These are phyloP conservation scores for Polymixis lichenea DNA, from an alignment of 2,888 invertebrate genomes.

Conservation along the genomic window DNA sequence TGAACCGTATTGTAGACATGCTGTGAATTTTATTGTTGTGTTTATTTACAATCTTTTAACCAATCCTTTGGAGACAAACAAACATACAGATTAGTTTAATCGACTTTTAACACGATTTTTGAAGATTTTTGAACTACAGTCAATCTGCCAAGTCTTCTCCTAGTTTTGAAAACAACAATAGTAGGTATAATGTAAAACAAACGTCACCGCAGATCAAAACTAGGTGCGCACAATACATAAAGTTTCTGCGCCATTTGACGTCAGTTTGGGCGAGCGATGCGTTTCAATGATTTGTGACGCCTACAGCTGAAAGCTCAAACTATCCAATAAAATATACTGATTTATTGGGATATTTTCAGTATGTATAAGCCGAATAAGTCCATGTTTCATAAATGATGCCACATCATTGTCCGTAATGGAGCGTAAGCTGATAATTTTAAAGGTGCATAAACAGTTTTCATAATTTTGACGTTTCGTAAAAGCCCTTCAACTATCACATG, in stretches of 20 bases:
- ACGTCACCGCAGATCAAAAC: conserved; percentile 62
- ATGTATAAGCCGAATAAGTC: conserved; percentile 46
- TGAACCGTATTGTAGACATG: no score
- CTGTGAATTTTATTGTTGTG: no score
- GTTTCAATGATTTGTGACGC: conserved; percentile 73
- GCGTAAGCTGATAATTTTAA: conserved; percentile 41
- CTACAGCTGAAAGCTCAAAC: conserved; percentile 70
- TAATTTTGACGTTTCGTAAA: neutral
- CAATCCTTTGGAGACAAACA: no score
- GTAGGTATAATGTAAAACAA: conserved; percentile 40
- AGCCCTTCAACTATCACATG: neutral
- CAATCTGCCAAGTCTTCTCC: neutral
- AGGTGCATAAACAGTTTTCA: conserved; percentile 13
- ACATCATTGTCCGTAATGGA: conserved; percentile 47
- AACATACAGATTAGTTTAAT: neutral
- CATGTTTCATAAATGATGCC: conserved; percentile 34
- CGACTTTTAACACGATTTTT: neutral
- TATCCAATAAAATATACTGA: conserved; percentile 70
- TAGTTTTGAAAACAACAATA: conserved; percentile 42
- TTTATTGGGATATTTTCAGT: conserved; percentile 64
- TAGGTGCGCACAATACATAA: conserved; percentile 58
- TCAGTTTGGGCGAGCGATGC: conserved; percentile 69
- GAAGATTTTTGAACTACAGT: conserved; percentile 31
- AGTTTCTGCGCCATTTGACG: conserved; percentile 75
- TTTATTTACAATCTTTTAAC: no score